Conservation (phyloP, 1,140 invertebrate species). For the Drosophila tani region DNA sequence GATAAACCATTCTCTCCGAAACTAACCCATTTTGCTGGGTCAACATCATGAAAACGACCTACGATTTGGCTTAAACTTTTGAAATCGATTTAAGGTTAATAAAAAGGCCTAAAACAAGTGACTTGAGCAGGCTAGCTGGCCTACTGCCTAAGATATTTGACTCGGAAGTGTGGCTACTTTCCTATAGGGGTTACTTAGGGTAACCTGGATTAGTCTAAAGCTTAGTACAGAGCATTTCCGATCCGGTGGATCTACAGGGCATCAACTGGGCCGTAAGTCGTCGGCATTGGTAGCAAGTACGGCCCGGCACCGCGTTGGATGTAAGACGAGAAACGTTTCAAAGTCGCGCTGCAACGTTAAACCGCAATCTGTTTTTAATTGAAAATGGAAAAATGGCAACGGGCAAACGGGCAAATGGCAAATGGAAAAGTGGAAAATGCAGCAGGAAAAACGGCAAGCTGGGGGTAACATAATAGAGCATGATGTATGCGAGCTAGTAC, state of each 20-base stretch:
- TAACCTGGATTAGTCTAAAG: neutral
- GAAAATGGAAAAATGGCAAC: slow-evolving; percentile 38
- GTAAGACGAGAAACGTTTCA: slow-evolving; percentile 76
- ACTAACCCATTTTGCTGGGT: neutral
- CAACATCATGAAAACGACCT: slow-evolving; percentile 6
- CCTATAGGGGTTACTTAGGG: neutral
- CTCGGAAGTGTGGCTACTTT: neutral
- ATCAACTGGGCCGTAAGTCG: slow-evolving; percentile 2
- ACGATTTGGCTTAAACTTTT: slow-evolving; percentile 7
- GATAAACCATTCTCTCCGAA: neutral
- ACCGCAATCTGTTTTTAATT: slow-evolving; percentile 80
- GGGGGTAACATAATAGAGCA: slow-evolving; percentile 49
- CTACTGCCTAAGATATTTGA: neutral
- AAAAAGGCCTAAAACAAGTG: neutral
- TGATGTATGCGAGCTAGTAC: neutral
- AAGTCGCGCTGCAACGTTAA: slow-evolving; percentile 71
- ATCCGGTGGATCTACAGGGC: slow-evolving; percentile 4
- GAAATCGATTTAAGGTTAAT: neutral
- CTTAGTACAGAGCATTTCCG: neutral
- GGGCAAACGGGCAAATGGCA: slow-evolving; percentile 52
- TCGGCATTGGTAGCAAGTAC: slow-evolving; percentile 14
- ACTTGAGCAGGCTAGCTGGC: neutral
- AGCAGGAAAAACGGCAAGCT: slow-evolving; percentile 17
- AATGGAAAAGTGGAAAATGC: slow-evolving; percentile 37
- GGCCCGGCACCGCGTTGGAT: slow-evolving; percentile 9